A percentile compares a stretch with the other conserved stretches of the same genome.
These are phyloP conservation scores for Ypsolopha scabrella DNA, from an alignment of 2,888 invertebrate genomes.

Conservation along the genomic window DNA sequence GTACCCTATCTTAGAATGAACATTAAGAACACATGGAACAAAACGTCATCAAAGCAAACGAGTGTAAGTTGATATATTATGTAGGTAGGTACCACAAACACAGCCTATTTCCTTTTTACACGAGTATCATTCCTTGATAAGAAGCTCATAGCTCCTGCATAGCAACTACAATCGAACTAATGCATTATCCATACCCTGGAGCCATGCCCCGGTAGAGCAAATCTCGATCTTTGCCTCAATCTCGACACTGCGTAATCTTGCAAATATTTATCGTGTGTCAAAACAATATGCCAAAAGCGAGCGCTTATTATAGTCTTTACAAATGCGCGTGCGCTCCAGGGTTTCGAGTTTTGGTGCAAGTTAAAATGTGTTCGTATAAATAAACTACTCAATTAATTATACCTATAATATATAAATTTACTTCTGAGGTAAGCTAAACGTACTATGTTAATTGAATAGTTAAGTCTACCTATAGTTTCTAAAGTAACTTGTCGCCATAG, in stretches of 20 bases:
- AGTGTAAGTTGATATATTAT: too few relatives aligned
- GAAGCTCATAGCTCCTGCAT: conserved; percentile 2
- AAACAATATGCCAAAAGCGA: conserved; percentile 65
- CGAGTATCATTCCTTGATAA: background rate
- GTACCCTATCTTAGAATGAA: too few relatives aligned
- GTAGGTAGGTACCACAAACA: too few relatives aligned
- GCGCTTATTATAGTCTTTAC: conserved; percentile 65
- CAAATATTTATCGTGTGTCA: conserved; percentile 67
- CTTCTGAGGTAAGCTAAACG: background rate
- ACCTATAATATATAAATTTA: background rate
- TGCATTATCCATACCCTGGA: conserved; percentile 7
- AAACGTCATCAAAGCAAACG: background rate
- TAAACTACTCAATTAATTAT: background rate
- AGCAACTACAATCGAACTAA: conserved; percentile 17
- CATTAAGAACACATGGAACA: background rate
- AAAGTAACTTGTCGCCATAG: too few relatives aligned
- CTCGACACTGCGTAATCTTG: conserved; percentile 42
- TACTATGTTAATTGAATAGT: too few relatives aligned
- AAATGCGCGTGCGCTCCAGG: conserved; percentile 56
- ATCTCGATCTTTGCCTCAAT: conserved; percentile 35
- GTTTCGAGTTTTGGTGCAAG: conserved; percentile 20
- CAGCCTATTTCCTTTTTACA: too few relatives aligned
- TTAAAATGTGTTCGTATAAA: conserved; percentile 3
- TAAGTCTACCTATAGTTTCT: too few relatives aligned
- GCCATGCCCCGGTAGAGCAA: background rate